Conservation (phyloP, 2,888 invertebrate genomes). For the Chesias legatella region DNA sequence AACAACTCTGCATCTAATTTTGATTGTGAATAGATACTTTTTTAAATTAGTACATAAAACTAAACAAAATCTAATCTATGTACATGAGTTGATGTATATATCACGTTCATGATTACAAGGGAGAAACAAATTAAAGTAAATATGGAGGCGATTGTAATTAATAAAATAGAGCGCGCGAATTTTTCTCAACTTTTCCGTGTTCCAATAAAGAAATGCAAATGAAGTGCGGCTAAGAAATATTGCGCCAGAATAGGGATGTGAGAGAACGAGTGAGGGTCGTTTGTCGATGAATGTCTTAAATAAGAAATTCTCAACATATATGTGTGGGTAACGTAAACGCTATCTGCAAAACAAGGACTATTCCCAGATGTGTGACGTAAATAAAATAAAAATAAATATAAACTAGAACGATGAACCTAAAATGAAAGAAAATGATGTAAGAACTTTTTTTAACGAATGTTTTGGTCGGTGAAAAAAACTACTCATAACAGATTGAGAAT, state of each 20-base stretch:
- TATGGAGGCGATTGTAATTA: slow-evolving; percentile 55
- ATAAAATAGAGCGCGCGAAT: slow-evolving; percentile 62
- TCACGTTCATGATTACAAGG: slow-evolving; percentile 7
- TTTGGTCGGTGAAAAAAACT: too few relatives aligned
- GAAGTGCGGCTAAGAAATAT: slow-evolving; percentile 69
- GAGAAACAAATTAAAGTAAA: slow-evolving; percentile 39
- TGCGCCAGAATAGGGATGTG: slow-evolving; percentile 41
- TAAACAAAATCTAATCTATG: too few relatives aligned
- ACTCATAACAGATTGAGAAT: too few relatives aligned
- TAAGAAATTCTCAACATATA: neutral
- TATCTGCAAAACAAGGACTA: too few relatives aligned
- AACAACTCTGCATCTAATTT: too few relatives aligned
- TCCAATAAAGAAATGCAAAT: slow-evolving; percentile 80
- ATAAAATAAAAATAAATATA: too few relatives aligned
- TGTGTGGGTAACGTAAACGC: neutral
- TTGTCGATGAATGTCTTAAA: slow-evolving; percentile 11
- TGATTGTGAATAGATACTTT: too few relatives aligned
- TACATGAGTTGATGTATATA: neutral
- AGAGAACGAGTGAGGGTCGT: neutral
- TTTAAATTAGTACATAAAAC: too few relatives aligned
- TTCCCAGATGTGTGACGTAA: too few relatives aligned
- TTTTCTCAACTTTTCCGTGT: slow-evolving; percentile 69
- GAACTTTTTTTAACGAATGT: too few relatives aligned
- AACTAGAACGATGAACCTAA: too few relatives aligned
- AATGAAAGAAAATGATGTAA: too few relatives aligned